Conservation (phyloP, 2,797 vertebrate species). For the Melanotaenia trifasciata region DNA sequence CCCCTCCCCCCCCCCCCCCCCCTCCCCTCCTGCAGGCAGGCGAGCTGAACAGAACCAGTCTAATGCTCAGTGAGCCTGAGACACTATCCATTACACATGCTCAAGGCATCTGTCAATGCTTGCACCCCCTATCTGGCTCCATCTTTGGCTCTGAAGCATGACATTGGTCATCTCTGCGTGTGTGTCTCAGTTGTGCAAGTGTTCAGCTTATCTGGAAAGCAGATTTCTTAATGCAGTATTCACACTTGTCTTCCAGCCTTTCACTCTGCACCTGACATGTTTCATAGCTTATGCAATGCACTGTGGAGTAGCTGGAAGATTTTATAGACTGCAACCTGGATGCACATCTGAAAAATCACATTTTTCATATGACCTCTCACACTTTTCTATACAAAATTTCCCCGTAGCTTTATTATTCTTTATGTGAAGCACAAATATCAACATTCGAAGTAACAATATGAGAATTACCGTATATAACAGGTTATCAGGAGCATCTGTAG, state of each 20-base stretch:
- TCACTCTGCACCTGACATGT: constrained; percentile 30
- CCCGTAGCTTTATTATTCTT: background rate
- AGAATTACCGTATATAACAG: constrained; percentile 25
- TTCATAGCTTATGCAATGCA: constrained; percentile 28
- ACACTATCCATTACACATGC: constrained; percentile 67
- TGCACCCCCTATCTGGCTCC: constrained; percentile 29
- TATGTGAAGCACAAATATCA: background rate
- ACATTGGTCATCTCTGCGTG: constrained; percentile 10
- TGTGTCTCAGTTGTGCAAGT: constrained; percentile 14
- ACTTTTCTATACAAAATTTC: background rate
- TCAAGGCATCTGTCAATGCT: constrained; percentile 58
- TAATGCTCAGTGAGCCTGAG: constrained; percentile 68
- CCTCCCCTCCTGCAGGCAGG: constrained; percentile 38
- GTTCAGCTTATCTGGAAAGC: constrained; percentile 26
- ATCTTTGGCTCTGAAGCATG: constrained; percentile 43
- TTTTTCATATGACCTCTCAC: constrained; percentile 9
- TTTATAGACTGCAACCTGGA: background rate
- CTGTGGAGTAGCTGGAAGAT: constrained; percentile 4
- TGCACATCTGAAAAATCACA: background rate
- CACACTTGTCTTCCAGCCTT: constrained; percentile 17
- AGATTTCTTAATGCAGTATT: constrained; percentile 38
- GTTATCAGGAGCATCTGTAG: constrained; percentile 58
- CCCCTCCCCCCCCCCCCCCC: too few species aligned
- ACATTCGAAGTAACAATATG: background rate
- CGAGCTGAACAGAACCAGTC: constrained; percentile 57